Base-by-base conservation (phyloP, 1,140 invertebrate genomes). In the Archegozetes longisetosus region DNA sequence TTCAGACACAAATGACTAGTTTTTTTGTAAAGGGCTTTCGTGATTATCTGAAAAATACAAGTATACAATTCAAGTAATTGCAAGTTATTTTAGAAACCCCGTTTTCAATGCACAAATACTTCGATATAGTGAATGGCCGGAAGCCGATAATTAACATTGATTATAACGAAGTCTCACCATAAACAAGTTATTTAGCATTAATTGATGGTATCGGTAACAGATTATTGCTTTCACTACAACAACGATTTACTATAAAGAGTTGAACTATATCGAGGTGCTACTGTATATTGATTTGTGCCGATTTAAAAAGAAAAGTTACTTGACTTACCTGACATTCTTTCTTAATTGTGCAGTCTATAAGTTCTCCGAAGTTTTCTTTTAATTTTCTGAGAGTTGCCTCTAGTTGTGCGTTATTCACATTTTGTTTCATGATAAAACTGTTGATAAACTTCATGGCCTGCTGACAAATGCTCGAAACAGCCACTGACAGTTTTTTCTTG, bases 401-500 rank as follows among this genome's bases (percentile, higher is more conserved):
- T 24, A 64, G 20, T 27, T 53, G 46, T 27, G 60, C 23, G 48
- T 63, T 63, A 28, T 63, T 63, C 1, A 63, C 53, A 46, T 27
- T 46, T 49, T 28, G n/a, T n/a, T 28, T 24, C 4, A 14, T 14
- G 2, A 58, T 2, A 24, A 29, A 56, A n/a, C 20, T 50, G 14
- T 61, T 25, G 4, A 62, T 52, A 20, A 62, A 61, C 32, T 57
- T 63, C 2, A 50, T 23, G 4, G 51, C 40, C n/a, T 55, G 28
- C 20, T 27, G n/a, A 53, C 26, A 55, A 26, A 40, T 56, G 1
- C 77, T 75, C 0, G 76, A 76, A 3, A 58, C 59, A 12, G 60
- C 26, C 1, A 2, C 14, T 3, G 40, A 28, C 29, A 23, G 55
- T 27, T 54, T 26, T 25, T 40, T 23, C 25, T 26, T 53, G 29